phyloP scores from a whole-genome alignment of 92 coral and sea anemone species.

The Metridium senile region DNA sequence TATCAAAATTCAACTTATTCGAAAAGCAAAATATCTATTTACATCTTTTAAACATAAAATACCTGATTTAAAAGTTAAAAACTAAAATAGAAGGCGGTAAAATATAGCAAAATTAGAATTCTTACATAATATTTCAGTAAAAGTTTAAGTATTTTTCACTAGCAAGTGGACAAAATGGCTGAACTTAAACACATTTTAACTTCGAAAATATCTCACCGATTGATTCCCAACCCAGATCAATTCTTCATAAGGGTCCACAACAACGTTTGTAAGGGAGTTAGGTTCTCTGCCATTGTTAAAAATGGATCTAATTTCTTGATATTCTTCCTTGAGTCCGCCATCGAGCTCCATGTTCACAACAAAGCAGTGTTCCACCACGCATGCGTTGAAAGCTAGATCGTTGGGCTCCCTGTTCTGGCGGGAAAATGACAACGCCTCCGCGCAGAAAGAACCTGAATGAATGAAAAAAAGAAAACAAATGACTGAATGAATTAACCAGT shows the following conservation, averaged over 20 bases:
- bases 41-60: too few species aligned
- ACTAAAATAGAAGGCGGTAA: too few species aligned
- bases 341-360: slow-evolving; percentile 73
- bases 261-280: slow-evolving; percentile 78
- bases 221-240: slow-evolving; percentile 93
- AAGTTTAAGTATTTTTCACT: too few species aligned
- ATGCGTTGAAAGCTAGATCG: neutral
- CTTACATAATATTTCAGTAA: too few species aligned
- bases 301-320: slow-evolving; percentile 85
- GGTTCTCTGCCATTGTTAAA: slow-evolving; percentile 90
- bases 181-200: neutral
- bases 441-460: neutral
- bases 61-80: too few species aligned
- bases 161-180: neutral
- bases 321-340: slow-evolving; percentile 77
- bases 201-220: slow-evolving; percentile 59
- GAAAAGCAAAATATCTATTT: too few species aligned
- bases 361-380: slow-evolving; percentile 2
- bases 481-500: neutral
- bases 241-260: slow-evolving; percentile 92
- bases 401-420: slow-evolving; percentile 18
- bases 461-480: too few species aligned
- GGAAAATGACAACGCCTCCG: neutral
- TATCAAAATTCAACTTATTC: too few species aligned
- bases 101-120: too few species aligned